Conservation (phyloP, 2,888 invertebrate species). For the Dendrolimus pini region DNA sequence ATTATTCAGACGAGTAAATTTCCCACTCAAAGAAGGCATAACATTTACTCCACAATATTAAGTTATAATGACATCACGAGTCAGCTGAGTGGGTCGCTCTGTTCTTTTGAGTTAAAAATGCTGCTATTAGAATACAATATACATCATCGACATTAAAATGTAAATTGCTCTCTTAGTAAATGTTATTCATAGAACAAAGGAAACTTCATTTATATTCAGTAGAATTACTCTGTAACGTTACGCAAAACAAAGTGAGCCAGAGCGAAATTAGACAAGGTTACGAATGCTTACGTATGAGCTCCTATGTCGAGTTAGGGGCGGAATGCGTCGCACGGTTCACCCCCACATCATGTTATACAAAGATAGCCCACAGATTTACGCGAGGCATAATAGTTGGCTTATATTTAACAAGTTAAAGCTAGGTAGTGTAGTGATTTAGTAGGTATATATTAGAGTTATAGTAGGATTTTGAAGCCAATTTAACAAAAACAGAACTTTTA, state of each 20-base stretch:
- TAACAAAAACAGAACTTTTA: too few species aligned
- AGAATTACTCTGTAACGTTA: conserved; percentile 46
- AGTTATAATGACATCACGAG: conserved; percentile 2
- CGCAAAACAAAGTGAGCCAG: conserved; percentile 37
- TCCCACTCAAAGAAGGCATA: conserved; percentile 22
- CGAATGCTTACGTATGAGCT: conserved; percentile 24
- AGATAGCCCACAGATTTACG: too few species aligned
- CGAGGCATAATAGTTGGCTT: too few species aligned
- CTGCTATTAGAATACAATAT: conserved; percentile 30
- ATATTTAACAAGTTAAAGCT: too few species aligned
- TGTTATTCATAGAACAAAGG: conserved; percentile 62
- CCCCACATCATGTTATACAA: too few species aligned
- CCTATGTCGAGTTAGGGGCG: conserved; percentile 13
- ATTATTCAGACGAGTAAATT: conserved; percentile 49
- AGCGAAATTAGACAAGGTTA: conserved; percentile 40
- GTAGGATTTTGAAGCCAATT: too few species aligned
- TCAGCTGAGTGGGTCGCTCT: background rate
- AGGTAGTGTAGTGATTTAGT: too few species aligned
- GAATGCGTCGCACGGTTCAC: conserved; percentile 16
- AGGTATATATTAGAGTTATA: too few species aligned
- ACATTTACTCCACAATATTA: conserved; percentile 8
- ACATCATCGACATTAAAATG: conserved; percentile 38
- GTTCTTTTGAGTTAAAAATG: conserved; percentile 14
- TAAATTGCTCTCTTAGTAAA: conserved; percentile 54
- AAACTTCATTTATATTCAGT: conserved; percentile 62